Conservation (phyloP, 1,140 invertebrate species). For the Caligus rogercresseyi region DNA sequence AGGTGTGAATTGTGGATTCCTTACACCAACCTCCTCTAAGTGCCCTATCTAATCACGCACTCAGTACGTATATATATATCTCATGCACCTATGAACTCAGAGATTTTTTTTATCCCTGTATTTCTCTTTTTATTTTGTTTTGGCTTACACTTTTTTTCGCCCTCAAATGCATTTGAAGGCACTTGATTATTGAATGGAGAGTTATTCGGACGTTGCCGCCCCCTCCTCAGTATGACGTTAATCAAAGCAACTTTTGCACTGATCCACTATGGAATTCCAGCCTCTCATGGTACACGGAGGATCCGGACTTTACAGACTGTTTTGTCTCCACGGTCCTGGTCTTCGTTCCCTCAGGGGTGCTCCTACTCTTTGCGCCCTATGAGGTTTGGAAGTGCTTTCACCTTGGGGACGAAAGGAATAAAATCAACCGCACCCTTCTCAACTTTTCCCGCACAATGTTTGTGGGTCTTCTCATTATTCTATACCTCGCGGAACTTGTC, state of each 20-base stretch:
- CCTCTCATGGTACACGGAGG: slow-evolving; percentile 17
- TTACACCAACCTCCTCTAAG: no score
- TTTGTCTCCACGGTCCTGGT: slow-evolving; percentile 13
- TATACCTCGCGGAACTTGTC: slow-evolving; percentile 2
- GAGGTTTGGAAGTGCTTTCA: neutral
- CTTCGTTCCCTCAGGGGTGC: slow-evolving; percentile 4
- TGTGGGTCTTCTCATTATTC: neutral
- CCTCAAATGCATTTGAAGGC: no score
- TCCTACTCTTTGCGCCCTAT: slow-evolving; percentile 2
- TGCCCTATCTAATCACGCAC: no score
- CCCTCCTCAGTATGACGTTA: no score
- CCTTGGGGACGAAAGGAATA: neutral
- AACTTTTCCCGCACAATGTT: neutral
- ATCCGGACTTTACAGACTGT: slow-evolving; percentile 19
- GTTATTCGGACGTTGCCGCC: no score
- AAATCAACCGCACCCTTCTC: neutral
- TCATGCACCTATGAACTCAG: no score
- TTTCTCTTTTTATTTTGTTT: no score
- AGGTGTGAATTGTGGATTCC: no score
- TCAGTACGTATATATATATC: no score
- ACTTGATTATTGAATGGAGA: no score
- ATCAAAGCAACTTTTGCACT: slow-evolving; percentile 10
- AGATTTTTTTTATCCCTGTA: no score
- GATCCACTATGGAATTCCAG: slow-evolving; percentile 15
- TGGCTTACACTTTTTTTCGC: no score